Percentiles rank a stretch among this genome's conserved stretches.
Conservation (phyloP, 2,797 vertebrate species). For the Philypnodon macrostomus region DNA sequence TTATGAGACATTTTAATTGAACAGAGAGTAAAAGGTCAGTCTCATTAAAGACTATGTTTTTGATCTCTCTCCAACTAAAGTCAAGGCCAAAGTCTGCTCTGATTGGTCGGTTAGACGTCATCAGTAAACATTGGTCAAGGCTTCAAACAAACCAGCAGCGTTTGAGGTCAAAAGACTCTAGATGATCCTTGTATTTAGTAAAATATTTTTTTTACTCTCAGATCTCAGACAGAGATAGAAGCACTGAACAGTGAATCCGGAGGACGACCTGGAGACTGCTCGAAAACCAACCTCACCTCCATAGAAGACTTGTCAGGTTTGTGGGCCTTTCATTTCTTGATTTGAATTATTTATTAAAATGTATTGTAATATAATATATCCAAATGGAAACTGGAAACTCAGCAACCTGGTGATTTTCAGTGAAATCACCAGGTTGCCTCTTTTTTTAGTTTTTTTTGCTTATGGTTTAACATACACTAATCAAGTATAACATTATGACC, state of each 20-base stretch:
- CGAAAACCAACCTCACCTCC: constrained; percentile 85
- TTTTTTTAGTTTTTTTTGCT: too few species aligned
- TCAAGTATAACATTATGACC: too few species aligned
- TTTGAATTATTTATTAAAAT: too few species aligned
- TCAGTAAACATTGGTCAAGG: background rate
- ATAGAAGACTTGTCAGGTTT: constrained; percentile 89
- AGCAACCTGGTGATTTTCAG: too few species aligned
- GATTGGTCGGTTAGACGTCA: background rate
- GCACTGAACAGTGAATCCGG: constrained; percentile 78
- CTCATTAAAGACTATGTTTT: constrained; percentile 7
- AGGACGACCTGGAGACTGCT: constrained; percentile 80
- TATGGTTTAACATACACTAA: too few species aligned
- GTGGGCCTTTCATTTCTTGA: constrained; percentile 6
- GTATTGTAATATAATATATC: too few species aligned
- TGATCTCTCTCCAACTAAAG: constrained; percentile 59
- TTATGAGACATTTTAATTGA: too few species aligned
- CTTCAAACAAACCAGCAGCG: too few species aligned
- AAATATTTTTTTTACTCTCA: constrained; percentile 52
- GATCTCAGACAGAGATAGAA: constrained; percentile 91
- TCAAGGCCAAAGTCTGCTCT: constrained; percentile 7
- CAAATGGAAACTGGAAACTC: too few species aligned
- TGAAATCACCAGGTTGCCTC: too few species aligned
- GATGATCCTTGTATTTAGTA: too few species aligned
- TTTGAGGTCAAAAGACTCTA: constrained; percentile 60
- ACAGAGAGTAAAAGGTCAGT: too few species aligned